Conservation (phyloP, 2,113 vertebrate genomes). For the human (Homo sapiens) region GRCh38 chr9:25906501-25907000, state of each 20-base stretch:
- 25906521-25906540: not conserved
- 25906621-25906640: not conserved
- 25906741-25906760: conserved; percentile 17
- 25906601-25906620: not conserved
- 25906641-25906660: not conserved
- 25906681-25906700: not conserved
- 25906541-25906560: not conserved
- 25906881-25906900: too few relatives aligned
- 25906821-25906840: too few relatives aligned
- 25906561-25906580: not conserved
- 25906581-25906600: not conserved
- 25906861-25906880: too few relatives aligned
- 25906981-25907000: not conserved
- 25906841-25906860: too few relatives aligned
- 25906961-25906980: not conserved
- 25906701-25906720: not conserved
- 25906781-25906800: not conserved
- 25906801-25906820: not conserved
- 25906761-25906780: not conserved
- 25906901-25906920: rapidly evolving
- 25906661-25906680: not conserved
- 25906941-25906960: not conserved
- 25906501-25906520: not conserved
- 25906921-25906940: not conserved
- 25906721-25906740: conserved; percentile 4